Evolutionary conservation across 2,888 invertebrate genomes (phyloP).

Genomic region (Catocala nupta): DNA sequence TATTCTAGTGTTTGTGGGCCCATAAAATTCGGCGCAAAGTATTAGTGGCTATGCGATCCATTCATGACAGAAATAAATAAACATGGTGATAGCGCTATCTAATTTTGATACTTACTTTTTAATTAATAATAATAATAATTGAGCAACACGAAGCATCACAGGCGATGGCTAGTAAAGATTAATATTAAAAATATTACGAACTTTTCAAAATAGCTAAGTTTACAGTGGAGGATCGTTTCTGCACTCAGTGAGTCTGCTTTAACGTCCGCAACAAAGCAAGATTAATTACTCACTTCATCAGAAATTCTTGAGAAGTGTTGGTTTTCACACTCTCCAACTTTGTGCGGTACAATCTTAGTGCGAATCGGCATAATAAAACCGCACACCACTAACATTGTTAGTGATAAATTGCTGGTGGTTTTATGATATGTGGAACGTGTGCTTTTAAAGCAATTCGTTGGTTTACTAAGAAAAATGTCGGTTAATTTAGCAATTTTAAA

Average conservation of each 20-base stretch:
- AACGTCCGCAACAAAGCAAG: slow-evolving; percentile 50
- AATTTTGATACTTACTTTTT: too few species aligned
- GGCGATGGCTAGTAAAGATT: not conserved
- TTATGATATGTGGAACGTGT: not conserved
- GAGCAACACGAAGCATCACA: too few species aligned
- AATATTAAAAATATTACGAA: slow-evolving; percentile 30
- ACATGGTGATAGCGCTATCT: too few species aligned
- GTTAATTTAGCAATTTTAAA: slow-evolving; percentile 8
- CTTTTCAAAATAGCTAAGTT: slow-evolving; percentile 42
- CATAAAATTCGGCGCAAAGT: too few species aligned
- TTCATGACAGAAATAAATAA: too few species aligned
- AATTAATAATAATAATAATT: too few species aligned
- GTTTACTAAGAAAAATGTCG: not conserved
- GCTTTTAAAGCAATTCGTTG: not conserved
- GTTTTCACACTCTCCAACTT: slow-evolving; percentile 42
- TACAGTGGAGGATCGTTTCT: slow-evolving; percentile 31
- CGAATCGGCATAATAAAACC: slow-evolving; percentile 10
- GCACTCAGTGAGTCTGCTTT: slow-evolving; percentile 33
- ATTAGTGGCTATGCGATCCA: too few species aligned
- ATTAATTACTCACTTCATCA: slow-evolving; percentile 51
- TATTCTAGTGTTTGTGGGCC: too few species aligned
- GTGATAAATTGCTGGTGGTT: slow-evolving; percentile 1
- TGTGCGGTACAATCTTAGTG: slow-evolving; percentile 23
- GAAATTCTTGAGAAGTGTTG: slow-evolving; percentile 36
- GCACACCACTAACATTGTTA: slow-evolving; percentile 6